Evolutionary conservation across 2,888 invertebrate genomes (phyloP).

Genomic region (Hofmannophila pseudospretella): DNA sequence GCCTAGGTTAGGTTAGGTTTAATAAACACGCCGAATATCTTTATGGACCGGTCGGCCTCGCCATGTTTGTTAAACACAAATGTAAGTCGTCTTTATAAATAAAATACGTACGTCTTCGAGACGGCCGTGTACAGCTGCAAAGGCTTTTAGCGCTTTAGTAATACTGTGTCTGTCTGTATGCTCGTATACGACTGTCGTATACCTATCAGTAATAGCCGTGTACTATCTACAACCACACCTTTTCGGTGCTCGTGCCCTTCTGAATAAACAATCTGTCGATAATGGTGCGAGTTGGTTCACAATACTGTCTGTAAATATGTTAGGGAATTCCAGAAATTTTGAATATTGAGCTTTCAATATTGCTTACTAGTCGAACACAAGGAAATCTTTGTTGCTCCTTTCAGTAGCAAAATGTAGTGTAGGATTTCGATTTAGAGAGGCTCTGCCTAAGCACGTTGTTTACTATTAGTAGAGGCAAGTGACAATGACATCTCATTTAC

Average conservation of each 20-base stretch:
- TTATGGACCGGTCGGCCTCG: slow-evolving; percentile 37
- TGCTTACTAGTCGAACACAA: no score
- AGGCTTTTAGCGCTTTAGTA: slow-evolving; percentile 52
- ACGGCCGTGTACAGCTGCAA: slow-evolving; percentile 21
- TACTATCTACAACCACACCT: slow-evolving; percentile 4
- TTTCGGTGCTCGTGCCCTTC: slow-evolving; percentile 6
- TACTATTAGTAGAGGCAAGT: no score
- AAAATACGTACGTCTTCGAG: slow-evolving; percentile 13
- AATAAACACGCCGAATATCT: slow-evolving; percentile 20
- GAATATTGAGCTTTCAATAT: no score
- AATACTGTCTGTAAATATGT: no score
- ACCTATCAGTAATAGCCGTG: slow-evolving; percentile 1
- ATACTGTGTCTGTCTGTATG: slow-evolving; percentile 16
- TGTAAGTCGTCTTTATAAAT: slow-evolving; percentile 35
- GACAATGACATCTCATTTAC: no score
- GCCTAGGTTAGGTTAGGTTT: slow-evolving; percentile 8
- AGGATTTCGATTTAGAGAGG: no score
- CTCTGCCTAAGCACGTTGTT: no score
- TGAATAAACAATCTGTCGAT: slow-evolving; percentile 12
- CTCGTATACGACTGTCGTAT: no score
- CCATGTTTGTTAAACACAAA: slow-evolving; percentile 49
- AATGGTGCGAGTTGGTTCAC: neutral
- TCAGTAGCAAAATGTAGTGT: no score
- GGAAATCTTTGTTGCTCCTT: no score
- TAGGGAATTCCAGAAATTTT: no score